These are phyloP conservation scores for Ophion costatus DNA, from an alignment of 2,888 invertebrate genomes.

Conservation along the genomic window DNA sequence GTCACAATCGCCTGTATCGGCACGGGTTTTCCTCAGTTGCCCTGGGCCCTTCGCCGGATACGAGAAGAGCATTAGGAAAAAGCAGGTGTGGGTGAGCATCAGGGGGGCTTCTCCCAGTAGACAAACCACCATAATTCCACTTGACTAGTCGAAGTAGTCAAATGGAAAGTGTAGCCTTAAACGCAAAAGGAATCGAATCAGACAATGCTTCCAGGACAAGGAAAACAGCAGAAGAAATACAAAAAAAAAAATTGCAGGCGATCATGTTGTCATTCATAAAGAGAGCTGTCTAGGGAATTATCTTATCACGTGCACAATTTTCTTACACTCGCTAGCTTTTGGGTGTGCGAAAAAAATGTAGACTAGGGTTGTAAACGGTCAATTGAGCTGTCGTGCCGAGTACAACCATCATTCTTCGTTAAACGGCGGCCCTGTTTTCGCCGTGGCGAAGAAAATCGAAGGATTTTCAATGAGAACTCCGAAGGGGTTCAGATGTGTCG, in stretches of 20 bases:
- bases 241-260: background rate
- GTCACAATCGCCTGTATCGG: too few relatives aligned
- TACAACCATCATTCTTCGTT: conserved; percentile 54
- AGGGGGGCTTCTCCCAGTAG: too few relatives aligned
- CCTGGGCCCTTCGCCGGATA: too few relatives aligned
- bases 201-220: too few relatives aligned
- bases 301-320: conserved; percentile 2
- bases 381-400: conserved; percentile 24
- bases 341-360: background rate
- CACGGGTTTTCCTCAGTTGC: too few relatives aligned
- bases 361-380: conserved; percentile 13
- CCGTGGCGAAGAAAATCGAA: conserved; percentile 30
- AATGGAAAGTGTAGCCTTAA: too few relatives aligned
- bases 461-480: conserved; percentile 45
- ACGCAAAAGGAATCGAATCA: too few relatives aligned
- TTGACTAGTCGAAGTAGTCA: too few relatives aligned
- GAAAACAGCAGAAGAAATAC: too few relatives aligned
- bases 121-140: too few relatives aligned
- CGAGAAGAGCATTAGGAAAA: too few relatives aligned
- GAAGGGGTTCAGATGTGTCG: conserved; percentile 15
- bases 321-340: background rate
- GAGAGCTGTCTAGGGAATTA: background rate
- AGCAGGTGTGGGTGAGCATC: too few relatives aligned
- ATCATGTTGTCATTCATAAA: background rate
- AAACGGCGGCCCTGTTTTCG: conserved; percentile 31